A percentile compares a stretch with the other conserved stretches of the same genome.
Evolutionary conservation across 2,797 vertebrate species (phyloP).

Genomic region (Oreonectes daqikongensis): DNA sequence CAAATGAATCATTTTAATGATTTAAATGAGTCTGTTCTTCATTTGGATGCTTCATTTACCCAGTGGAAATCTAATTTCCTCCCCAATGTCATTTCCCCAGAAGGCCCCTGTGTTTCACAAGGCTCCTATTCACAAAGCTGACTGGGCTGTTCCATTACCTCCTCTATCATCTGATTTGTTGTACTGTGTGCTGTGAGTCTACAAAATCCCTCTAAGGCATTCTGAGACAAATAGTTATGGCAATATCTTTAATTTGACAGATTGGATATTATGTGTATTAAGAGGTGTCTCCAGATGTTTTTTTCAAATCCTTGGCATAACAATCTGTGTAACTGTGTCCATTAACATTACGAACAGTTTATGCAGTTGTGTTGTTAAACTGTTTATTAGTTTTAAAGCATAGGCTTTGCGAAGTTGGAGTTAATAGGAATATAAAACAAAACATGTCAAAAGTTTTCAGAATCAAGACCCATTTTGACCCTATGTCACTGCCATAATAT

Average conservation of each 20-base stretch:
- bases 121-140: conserved; percentile 36
- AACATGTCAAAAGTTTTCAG: too few relatives aligned
- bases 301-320: neutral
- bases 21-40: conserved; percentile 36
- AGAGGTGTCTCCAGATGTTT: neutral
- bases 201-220: conserved; percentile 38
- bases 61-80: conserved; percentile 52
- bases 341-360: neutral
- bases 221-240: neutral
- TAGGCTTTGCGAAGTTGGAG: neutral
- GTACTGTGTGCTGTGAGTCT: conserved; percentile 14
- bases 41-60: conserved; percentile 43
- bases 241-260: conserved; percentile 3
- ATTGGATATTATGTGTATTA: neutral
- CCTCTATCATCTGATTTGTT: conserved; percentile 36
- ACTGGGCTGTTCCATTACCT: conserved; percentile 43
- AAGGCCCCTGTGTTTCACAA: conserved; percentile 24
- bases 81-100: conserved; percentile 21
- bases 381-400: neutral
- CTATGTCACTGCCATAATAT: neutral
- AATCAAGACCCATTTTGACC: neutral
- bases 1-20: conserved; percentile 13
- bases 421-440: neutral
- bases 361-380: neutral
- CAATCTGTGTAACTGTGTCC: neutral